Evolutionary conservation across 2,888 invertebrate species (phyloP).

Genomic region (Rhingia campestris): DNA sequence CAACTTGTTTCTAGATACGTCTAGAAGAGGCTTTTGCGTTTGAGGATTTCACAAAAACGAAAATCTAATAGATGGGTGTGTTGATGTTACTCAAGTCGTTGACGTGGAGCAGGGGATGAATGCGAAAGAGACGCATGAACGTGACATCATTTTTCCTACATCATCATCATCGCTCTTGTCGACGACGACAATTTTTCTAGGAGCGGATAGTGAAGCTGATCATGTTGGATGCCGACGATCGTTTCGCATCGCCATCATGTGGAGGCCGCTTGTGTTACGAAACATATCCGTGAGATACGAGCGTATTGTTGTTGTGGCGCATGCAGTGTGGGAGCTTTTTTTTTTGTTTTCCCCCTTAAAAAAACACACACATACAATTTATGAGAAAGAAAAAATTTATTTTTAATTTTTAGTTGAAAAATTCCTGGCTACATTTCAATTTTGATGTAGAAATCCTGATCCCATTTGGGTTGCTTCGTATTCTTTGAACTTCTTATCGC

Average conservation of each 20-base stretch:
- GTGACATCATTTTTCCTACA: slow-evolving; percentile 63
- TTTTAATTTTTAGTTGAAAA: background rate
- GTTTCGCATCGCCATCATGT: slow-evolving; percentile 19
- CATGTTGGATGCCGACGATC: slow-evolving; percentile 42
- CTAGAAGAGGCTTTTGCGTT: slow-evolving; percentile 63
- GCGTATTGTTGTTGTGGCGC: background rate
- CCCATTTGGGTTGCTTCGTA: slow-evolving; percentile 5
- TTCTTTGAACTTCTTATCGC: background rate
- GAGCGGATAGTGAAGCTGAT: slow-evolving; percentile 49
- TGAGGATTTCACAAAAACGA: slow-evolving; percentile 66
- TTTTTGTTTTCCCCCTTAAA: background rate
- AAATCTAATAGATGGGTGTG: slow-evolving; percentile 58
- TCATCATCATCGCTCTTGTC: slow-evolving; percentile 1
- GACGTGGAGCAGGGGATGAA: slow-evolving; percentile 20
- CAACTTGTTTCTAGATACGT: slow-evolving; percentile 11
- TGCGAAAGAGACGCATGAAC: slow-evolving; percentile 53
- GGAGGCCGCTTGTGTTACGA: slow-evolving; percentile 58
- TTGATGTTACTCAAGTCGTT: slow-evolving; percentile 36
- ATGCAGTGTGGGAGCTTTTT: slow-evolving; percentile 25
- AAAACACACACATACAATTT: background rate
- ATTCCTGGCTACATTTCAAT: slow-evolving; percentile 1
- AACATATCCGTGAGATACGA: slow-evolving; percentile 40
- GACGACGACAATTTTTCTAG: slow-evolving; percentile 44
- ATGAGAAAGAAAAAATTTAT: background rate
- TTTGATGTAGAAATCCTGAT: slow-evolving; percentile 32